These are phyloP conservation scores for Coboldia fuscipes DNA, from an alignment of 1,140 invertebrate species.

Conservation along the genomic window DNA sequence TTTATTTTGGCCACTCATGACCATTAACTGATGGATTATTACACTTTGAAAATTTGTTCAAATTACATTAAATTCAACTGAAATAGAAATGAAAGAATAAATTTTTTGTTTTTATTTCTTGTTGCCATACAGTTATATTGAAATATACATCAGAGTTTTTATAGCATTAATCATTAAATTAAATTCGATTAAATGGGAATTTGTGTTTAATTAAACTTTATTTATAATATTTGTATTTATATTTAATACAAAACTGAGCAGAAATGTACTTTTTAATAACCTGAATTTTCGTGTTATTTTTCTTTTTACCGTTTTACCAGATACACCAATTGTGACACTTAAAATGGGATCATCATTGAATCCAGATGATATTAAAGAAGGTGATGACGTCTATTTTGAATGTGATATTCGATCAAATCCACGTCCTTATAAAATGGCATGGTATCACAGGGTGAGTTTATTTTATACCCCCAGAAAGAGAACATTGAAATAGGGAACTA, in stretches of 20 bases:
- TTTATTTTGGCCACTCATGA: not conserved
- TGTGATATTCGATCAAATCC: conserved; percentile 62
- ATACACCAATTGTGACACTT: conserved; percentile 48
- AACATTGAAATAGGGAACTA: too few species aligned
- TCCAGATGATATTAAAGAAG: conserved; percentile 64
- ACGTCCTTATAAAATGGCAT: conserved; percentile 54
- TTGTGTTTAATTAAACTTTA: not conserved
- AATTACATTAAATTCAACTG: not conserved
- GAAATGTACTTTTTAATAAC: not conserved
- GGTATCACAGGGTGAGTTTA: conserved; percentile 66
- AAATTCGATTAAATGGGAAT: too few species aligned
- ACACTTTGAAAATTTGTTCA: too few species aligned
- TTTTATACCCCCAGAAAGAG: too few species aligned
- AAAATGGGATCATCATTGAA: conserved; percentile 58
- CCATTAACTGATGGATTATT: too few species aligned
- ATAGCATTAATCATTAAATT: too few species aligned
- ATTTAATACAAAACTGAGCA: not conserved
- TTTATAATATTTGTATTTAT: not conserved
- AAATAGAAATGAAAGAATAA: not conserved
- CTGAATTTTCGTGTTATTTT: not conserved
- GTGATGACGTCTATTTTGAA: conserved; percentile 63
- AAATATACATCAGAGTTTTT: not conserved
- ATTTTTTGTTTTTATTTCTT: not conserved
- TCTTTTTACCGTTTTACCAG: conserved; percentile 24
- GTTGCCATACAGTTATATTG: not conserved